Evolutionary conservation across 1,140 invertebrate species (phyloP).

Genomic region (Drosophila nannoptera): DNA sequence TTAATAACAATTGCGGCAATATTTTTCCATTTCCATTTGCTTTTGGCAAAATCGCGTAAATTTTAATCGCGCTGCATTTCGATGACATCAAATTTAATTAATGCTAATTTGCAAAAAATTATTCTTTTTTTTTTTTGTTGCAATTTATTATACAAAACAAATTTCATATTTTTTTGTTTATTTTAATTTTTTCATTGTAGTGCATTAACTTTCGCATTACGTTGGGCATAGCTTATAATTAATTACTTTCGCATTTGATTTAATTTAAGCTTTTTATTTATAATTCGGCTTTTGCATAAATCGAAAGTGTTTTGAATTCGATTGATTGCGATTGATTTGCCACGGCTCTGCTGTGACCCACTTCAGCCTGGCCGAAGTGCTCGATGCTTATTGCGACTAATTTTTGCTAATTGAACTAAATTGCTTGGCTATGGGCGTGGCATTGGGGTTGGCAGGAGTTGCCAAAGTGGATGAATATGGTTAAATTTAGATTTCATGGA

Average conservation of each 20-base stretch:
- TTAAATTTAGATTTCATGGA: no score
- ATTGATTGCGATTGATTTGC: neutral
- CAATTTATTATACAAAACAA: conserved; percentile 6
- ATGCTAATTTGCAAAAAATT: conserved; percentile 40
- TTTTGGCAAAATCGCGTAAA: conserved; percentile 32
- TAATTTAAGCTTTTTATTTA: conserved; percentile 4
- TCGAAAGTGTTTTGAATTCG: neutral
- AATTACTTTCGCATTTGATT: conserved; percentile 10
- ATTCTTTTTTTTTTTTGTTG: conserved; percentile 22
- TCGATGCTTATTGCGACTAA: neutral
- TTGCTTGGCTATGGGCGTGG: neutral
- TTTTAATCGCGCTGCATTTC: conserved; percentile 31
- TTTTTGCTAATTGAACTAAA: conserved; percentile 19
- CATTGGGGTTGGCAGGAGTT: no score
- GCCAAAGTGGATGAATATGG: no score
- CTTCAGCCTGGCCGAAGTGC: neutral
- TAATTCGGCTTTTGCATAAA: neutral
- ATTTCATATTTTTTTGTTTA: neutral
- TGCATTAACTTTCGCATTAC: conserved; percentile 32
- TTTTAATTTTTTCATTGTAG: conserved; percentile 1
- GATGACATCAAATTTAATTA: conserved; percentile 50
- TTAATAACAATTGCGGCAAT: conserved; percentile 4
- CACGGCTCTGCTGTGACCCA: neutral
- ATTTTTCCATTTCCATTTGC: neutral
- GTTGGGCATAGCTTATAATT: conserved; percentile 29